A percentile compares a stretch with the other conserved stretches of the same genome.
Conservation (phyloP, 2,888 invertebrate species). For the Dasysyrphus albostriatus region DNA sequence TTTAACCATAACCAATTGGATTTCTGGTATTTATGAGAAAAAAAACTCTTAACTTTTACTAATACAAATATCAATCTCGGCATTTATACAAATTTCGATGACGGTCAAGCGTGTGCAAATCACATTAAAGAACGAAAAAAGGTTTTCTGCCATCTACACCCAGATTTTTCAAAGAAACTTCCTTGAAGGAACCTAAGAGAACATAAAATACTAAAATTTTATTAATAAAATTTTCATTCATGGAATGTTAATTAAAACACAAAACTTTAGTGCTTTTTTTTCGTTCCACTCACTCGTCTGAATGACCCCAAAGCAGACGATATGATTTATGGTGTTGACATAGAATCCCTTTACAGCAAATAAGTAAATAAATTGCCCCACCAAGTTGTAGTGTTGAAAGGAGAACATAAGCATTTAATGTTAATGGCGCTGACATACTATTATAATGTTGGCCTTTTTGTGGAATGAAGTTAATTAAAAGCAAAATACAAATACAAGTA, state of each 20-base stretch:
- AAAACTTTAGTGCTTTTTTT: constrained; percentile 43
- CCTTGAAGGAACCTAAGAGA: neutral
- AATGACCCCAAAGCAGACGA: constrained; percentile 53
- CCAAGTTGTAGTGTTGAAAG: constrained; percentile 19
- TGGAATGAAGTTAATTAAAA: neutral
- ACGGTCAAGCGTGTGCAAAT: constrained; percentile 44
- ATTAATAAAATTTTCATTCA: constrained; percentile 29
- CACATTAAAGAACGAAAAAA: constrained; percentile 43
- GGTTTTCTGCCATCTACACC: constrained; percentile 56
- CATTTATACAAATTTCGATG: constrained; percentile 38
- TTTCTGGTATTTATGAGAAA: neutral
- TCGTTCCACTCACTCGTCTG: constrained; percentile 23
- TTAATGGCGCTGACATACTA: neutral
- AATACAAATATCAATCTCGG: constrained; percentile 68
- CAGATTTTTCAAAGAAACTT: constrained; percentile 30
- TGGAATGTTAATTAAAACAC: constrained; percentile 71
- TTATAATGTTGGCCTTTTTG: neutral
- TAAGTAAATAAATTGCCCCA: constrained; percentile 28
- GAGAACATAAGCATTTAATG: constrained; percentile 6
- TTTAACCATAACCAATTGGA: constrained; percentile 38
- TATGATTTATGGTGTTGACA: constrained; percentile 48
- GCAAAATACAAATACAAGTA: neutral
- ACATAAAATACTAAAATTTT: constrained; percentile 6
- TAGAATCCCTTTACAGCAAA: constrained; percentile 12
- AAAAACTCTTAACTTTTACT: constrained; percentile 10